Percentiles rank a stretch among this genome's conserved stretches.
Evolutionary conservation across 2,113 vertebrate species (phyloP).

Genomic region (Porphyrio hochstetteri): DNA sequence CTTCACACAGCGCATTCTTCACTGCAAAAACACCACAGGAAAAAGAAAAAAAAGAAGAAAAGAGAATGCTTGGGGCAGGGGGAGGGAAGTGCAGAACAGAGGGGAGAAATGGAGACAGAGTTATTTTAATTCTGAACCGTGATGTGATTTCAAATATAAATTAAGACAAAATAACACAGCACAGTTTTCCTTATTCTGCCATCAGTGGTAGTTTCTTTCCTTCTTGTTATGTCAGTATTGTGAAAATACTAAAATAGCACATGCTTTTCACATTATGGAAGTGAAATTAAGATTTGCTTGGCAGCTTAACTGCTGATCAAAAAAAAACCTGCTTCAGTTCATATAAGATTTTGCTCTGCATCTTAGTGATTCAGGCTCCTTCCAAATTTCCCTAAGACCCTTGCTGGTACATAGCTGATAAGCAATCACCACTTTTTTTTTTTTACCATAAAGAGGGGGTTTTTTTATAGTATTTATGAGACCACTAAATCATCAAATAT

Average conservation of each 20-base stretch:
- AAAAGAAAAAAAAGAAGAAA: not conserved
- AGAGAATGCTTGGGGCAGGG: not conserved
- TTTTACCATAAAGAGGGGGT: not conserved
- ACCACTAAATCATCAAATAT: not conserved
- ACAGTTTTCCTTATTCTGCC: not conserved
- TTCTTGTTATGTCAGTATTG: not conserved
- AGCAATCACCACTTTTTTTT: not conserved
- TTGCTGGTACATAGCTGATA: not conserved
- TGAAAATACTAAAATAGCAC: not conserved
- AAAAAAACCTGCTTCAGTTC: not conserved
- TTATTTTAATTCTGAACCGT: not conserved
- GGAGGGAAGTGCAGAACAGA: no score
- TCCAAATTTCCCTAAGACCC: not conserved
- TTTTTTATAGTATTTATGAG: not conserved
- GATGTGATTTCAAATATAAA: not conserved
- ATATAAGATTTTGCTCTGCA: not conserved
- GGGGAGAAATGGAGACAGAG: fast-evolving
- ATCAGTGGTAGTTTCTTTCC: not conserved
- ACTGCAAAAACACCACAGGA: not conserved
- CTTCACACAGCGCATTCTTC: not conserved
- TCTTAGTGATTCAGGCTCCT: not conserved
- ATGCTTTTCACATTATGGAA: not conserved
- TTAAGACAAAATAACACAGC: not conserved
- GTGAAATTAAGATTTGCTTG: not conserved
- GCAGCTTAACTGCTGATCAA: not conserved